Conservation (phyloP, 2,113 vertebrate genomes). For the Oncorhynchus masou region DNA sequence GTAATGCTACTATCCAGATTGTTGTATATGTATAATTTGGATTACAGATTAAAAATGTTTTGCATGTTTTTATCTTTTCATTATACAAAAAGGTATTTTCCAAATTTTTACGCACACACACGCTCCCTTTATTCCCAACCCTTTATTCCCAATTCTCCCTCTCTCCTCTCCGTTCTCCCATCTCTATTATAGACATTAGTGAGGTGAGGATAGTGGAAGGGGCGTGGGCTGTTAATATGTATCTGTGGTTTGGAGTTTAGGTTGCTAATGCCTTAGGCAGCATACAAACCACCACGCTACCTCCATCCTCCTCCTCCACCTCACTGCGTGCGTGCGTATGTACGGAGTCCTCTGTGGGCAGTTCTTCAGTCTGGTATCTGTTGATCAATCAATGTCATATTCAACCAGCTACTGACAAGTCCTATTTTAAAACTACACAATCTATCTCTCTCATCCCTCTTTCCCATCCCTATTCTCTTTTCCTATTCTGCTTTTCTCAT, state of each 20-base stretch:
- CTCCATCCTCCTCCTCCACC: too few species aligned
- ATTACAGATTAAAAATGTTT: conserved; percentile 94
- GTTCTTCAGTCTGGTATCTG: conserved; percentile 18
- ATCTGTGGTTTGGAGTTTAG: background rate
- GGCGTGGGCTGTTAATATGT: background rate
- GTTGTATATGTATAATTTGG: conserved; percentile 97
- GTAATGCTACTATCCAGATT: conserved; percentile 86
- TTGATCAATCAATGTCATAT: conserved; percentile 13
- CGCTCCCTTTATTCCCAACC: conserved; percentile 14
- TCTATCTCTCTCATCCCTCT: conserved; percentile 9
- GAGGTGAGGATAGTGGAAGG: too few species aligned
- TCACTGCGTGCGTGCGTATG: too few species aligned
- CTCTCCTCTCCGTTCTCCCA: background rate
- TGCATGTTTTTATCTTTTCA: conserved; percentile 99
- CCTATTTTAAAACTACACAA: background rate
- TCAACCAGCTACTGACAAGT: background rate
- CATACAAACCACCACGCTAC: too few species aligned
- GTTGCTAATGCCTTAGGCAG: background rate
- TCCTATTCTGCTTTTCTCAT: background rate
- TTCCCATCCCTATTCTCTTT: background rate
- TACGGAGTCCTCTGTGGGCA: background rate
- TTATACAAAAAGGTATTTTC: conserved; percentile 82
- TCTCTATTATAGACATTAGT: background rate
- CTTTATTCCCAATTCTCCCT: conserved; percentile 19
- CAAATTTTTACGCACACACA: conserved; percentile 72